These are phyloP conservation scores for Ailuropoda melanoleuca DNA, from an alignment of 2,113 vertebrate genomes.

Conservation along the genomic window DNA sequence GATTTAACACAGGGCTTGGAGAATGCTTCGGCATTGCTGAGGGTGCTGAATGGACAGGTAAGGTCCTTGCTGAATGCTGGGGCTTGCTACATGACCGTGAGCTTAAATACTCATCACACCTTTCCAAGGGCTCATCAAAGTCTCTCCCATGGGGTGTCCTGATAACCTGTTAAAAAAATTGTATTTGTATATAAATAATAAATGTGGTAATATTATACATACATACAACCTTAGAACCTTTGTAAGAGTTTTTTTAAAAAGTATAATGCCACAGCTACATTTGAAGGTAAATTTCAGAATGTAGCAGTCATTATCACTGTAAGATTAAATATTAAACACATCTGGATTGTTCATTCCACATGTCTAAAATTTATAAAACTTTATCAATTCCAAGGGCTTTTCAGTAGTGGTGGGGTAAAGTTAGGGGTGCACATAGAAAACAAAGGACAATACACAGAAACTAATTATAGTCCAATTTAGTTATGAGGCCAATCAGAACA, in stretches of 20 bases:
- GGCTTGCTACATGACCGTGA: constrained; percentile 55
- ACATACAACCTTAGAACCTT: background rate
- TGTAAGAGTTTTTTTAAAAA: background rate
- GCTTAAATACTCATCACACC: constrained; percentile 72
- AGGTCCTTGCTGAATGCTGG: constrained; percentile 68
- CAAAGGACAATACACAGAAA: background rate
- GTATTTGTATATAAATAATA: background rate
- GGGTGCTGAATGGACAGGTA: constrained; percentile 78
- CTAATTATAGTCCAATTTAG: background rate
- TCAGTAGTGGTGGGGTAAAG: background rate
- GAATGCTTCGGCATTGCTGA: constrained; percentile 78
- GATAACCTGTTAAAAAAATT: constrained; percentile 79
- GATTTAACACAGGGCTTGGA: constrained; percentile 84
- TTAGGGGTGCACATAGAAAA: background rate
- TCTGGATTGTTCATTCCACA: background rate
- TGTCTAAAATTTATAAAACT: background rate
- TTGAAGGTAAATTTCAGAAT: constrained; percentile 21
- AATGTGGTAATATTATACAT: background rate
- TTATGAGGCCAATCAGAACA: background rate
- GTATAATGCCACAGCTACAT: background rate
- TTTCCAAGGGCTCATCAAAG: constrained; percentile 75
- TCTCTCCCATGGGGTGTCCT: constrained; percentile 74
- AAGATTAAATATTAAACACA: background rate
- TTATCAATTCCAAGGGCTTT: background rate
- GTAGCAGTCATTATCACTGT: background rate